Evolutionary conservation across 2,113 vertebrate genomes (phyloP), one percentile per base, ranked within the genome.

Genomic region (Fregata magnificens): DNA sequence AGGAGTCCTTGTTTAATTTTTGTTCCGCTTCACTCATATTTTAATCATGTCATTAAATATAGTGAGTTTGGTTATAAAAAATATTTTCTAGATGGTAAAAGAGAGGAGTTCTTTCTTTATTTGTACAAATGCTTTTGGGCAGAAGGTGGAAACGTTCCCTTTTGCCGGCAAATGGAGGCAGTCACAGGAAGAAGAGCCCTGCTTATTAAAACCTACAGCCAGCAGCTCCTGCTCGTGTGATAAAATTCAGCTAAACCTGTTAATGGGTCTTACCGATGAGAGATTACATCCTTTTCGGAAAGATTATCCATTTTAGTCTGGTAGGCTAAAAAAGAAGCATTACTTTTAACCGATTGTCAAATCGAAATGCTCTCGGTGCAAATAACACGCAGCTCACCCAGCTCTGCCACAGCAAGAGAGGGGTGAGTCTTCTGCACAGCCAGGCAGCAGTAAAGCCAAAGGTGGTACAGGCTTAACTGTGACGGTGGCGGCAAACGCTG

Each of bases 201-300:
- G 72, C 58, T 80, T 81, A 47, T 88, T 93, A 70, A 89, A 95
- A 77, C 32, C 42, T 42, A 73, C 32, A 85, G 58, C 74, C 85
- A 81, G 82, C 80, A 73, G 59, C 85, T 97, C 82, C 56, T 93
- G 94, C 72, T 88, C 58, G 47, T 16, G 45, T 83, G 45, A 82
- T 87, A 94, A 96, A 95, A 76, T 88, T 70, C 58, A 72, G 34
- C 82, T 91, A 77, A 95, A 94, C 66, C 59, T 86, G 40, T 93
- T 90, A 93, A 40, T 53, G 22, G 31, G 56, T 86, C 62, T 93
- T 80, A 73, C 19, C 3, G n/a, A 88, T 82, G 66, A 70, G n/a
- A 80, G 65, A 58, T 40, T 67, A 56, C 22, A 8, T 42, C 52
- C 36, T 69, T 92, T 95, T 82, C 5, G 44, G 81, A 86, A 91